Conservation (phyloP, 1,140 invertebrate genomes). For the Sminthurides bifidus region DNA sequence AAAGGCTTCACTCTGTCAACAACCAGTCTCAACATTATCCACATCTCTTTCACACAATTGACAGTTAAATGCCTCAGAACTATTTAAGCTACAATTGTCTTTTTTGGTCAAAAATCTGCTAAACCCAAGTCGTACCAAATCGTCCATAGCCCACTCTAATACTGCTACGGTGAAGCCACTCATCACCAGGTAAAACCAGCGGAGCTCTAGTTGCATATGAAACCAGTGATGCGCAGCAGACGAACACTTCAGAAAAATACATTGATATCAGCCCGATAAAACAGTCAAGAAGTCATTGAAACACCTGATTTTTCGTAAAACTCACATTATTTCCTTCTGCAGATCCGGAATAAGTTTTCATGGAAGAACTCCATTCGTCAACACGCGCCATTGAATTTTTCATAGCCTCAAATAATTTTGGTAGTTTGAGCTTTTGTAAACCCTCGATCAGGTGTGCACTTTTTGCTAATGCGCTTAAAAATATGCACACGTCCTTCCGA, state of each 20-base stretch:
- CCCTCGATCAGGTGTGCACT: too few relatives aligned
- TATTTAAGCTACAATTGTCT: neutral
- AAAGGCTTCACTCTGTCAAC: neutral
- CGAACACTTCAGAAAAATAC: neutral
- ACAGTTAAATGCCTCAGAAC: neutral
- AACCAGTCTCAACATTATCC: neutral
- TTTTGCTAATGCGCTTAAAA: too few relatives aligned
- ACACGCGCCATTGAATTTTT: neutral
- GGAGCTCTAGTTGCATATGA: neutral
- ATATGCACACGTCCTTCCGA: too few relatives aligned
- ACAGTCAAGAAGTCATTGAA: neutral
- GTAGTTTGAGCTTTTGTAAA: too few relatives aligned
- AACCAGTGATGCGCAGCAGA: neutral
- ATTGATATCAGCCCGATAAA: neutral
- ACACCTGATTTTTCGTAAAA: too few relatives aligned
- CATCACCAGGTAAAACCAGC: constrained; percentile 1
- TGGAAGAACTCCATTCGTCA: neutral
- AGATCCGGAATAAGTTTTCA: neutral
- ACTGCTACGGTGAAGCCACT: neutral
- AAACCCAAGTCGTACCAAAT: neutral
- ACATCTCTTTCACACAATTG: constrained; percentile 2
- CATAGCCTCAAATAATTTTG: neutral
- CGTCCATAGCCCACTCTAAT: neutral
- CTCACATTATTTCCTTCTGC: neutral
- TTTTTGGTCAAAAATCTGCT: neutral